These are phyloP conservation scores for Machimus rusticus DNA, from an alignment of 2,888 invertebrate species.

Conservation along the genomic window DNA sequence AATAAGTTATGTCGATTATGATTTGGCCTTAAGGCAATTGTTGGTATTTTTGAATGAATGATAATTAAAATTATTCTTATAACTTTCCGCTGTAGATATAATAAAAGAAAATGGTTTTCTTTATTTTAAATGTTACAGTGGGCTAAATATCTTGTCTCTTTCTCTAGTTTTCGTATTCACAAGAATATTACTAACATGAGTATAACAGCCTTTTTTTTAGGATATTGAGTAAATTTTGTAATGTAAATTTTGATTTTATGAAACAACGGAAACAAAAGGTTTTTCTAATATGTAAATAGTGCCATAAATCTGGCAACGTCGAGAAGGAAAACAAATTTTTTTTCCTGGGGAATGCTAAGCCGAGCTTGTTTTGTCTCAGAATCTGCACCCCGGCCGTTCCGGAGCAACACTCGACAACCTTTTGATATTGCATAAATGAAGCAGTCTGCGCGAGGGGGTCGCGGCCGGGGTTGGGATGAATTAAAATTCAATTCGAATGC, in stretches of 20 bases:
- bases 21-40: no score
- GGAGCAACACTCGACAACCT: background rate
- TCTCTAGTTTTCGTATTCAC: no score
- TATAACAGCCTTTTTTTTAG: no score
- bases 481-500: conserved; percentile 32
- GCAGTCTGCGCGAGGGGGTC: background rate
- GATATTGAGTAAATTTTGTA: no score
- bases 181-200: no score
- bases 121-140: no score
- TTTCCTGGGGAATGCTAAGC: background rate
- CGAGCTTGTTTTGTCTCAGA: background rate
- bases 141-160: no score
- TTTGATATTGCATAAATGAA: background rate
- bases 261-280: background rate
- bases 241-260: background rate
- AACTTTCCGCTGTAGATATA: no score
- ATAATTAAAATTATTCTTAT: no score
- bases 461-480: background rate
- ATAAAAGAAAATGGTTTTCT: no score
- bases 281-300: background rate
- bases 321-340: background rate
- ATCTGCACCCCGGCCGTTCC: background rate
- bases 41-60: no score
- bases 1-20: no score
- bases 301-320: background rate